Percentiles rank a stretch among this genome's conserved stretches.
Evolutionary conservation across 2,888 invertebrate species (phyloP).

Genomic region (Seira sanloemensis): DNA sequence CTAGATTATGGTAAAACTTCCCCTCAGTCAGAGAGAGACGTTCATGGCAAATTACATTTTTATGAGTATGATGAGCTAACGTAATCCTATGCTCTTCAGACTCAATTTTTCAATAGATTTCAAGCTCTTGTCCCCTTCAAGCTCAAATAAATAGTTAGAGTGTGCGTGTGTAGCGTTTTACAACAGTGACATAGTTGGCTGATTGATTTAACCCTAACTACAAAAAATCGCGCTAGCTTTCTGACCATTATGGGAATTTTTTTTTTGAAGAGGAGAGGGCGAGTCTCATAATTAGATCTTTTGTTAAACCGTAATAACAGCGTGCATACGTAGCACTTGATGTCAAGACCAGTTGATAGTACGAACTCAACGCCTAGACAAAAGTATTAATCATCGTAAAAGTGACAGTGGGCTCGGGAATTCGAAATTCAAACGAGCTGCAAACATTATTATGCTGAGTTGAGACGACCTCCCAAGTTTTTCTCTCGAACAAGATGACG

Average conservation of each 20-base stretch:
- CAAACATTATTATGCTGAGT: no score
- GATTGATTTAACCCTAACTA: neutral
- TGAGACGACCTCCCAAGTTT: no score
- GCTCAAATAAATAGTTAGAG: neutral
- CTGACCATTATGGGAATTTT: neutral
- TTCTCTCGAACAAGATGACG: no score
- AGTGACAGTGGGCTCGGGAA: constrained; percentile 33
- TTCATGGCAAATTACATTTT: neutral
- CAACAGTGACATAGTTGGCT: neutral
- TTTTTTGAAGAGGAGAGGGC: neutral
- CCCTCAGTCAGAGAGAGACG: neutral
- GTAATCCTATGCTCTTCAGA: no score
- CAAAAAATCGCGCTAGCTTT: neutral
- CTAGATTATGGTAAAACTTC: neutral
- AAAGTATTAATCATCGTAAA: constrained; percentile 13
- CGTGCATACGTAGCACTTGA: neutral
- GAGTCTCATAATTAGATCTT: neutral
- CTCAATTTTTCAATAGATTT: neutral
- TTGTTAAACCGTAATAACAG: neutral
- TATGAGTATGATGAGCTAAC: neutral
- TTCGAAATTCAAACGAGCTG: constrained; percentile 32
- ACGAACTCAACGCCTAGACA: neutral
- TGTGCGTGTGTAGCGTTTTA: neutral
- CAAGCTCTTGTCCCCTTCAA: neutral
- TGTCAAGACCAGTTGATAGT: neutral